These are phyloP conservation scores for Teleiodes luculella DNA, from an alignment of 2,888 invertebrate species.

Conservation along the genomic window DNA sequence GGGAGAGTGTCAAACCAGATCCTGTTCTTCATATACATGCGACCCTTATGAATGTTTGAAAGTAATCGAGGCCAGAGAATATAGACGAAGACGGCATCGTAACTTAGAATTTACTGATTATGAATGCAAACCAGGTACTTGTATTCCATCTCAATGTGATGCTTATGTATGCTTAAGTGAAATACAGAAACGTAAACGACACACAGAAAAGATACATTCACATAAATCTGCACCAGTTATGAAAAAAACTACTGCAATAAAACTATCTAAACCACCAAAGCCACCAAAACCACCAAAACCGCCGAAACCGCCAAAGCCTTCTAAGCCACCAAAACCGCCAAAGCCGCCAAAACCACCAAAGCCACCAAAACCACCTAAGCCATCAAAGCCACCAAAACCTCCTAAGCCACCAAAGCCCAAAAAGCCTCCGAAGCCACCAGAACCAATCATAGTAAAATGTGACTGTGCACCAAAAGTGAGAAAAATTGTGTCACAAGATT, in stretches of 20 bases:
- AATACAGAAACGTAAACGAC: background rate
- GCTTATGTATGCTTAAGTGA: slow-evolving; percentile 19
- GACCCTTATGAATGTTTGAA: background rate
- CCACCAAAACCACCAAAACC: background rate
- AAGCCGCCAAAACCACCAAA: too few species aligned
- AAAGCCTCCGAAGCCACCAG: background rate
- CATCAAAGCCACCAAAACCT: too few species aligned
- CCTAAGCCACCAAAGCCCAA: too few species aligned
- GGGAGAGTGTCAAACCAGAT: slow-evolving; percentile 20
- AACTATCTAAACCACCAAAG: background rate
- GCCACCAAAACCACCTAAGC: too few species aligned
- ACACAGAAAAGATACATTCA: background rate
- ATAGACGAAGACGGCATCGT: background rate
- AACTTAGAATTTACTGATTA: background rate
- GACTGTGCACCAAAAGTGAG: background rate
- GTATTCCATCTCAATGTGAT: slow-evolving; percentile 17
- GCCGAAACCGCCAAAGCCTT: background rate
- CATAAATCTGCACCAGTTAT: background rate
- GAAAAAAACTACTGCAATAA: background rate
- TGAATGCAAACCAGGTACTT: background rate
- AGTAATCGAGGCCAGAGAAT: background rate
- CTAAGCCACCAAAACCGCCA: background rate
- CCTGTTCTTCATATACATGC: slow-evolving; percentile 21
- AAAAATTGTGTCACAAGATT: background rate
- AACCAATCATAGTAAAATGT: background rate